Evolutionary conservation across 1,140 invertebrate genomes (phyloP), one percentile per base, ranked within the genome.

Genomic region (Macrocentrus cingulum): DNA sequence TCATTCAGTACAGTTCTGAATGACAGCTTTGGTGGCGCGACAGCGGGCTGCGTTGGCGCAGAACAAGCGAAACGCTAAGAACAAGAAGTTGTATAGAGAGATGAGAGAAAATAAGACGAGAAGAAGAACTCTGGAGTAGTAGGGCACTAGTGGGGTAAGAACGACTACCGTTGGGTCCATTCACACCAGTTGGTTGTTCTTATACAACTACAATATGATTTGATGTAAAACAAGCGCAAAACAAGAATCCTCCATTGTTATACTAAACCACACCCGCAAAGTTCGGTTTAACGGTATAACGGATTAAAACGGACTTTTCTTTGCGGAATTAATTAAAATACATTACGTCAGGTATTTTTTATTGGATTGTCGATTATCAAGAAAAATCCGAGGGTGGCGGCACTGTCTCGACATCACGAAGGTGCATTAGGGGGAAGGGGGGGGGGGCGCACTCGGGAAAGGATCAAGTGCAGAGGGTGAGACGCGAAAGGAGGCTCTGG

Each of bases 141-240:
- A 63, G 62, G 62, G 58, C 62, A 63, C 62, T 63, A 58, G 62
- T 60, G 62, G 50, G 58, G 59, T 51, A 57, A 60, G 22, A 36
- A 41, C 49, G 55, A 63, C 62, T 63, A 63, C 62, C 62, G 62
- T 63, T 63, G 57, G 62, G 62, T 63, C 58, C 62, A 63, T 63
- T 63, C 62, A 63, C 39, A 57, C 52, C 54, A 52, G 45, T 65
- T 60, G 42, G 32, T 34, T 32, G 48, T 50, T 54, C 44, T 25
- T 48, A 41, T 63, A 60, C 55, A 55, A 52, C 51, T n/a, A 48
- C 57, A 48, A 59, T 57, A 53, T 59, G 59, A 52, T 58, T 62
- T 44, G 41, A 51, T 41, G 36, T 59, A 63, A 58, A 39, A 60
- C n/a, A n/a, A n/a, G n/a, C 59, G 54, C 58, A 60, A 63, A 63